Base-by-base conservation (phyloP, 2,797 vertebrate species). In the Zenarchopterus dispar region DNA sequence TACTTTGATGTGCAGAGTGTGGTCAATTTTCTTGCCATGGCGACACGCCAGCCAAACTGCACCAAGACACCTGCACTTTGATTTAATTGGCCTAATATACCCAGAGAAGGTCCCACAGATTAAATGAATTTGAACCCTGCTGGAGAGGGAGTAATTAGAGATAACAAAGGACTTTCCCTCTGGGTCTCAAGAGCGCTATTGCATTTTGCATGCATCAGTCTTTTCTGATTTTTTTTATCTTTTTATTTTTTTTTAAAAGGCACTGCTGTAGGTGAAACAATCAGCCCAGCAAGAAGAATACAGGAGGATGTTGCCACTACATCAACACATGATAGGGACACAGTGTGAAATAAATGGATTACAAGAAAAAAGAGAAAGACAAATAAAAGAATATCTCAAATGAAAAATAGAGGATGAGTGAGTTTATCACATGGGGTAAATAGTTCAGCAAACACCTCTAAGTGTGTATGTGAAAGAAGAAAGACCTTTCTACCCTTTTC, bases 141-240 rank as follows among this genome's bases (percentile, higher is more conserved):
- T 71, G 88, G 70, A 81, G 80, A 63, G 81, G 83, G 86, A 81
- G 86, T 92, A 92, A 94, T 95, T 95, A 94, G 76, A 90, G 87
- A 82, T 93, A 94, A 93, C 92, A 85, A 91, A 89, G 84, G 89
- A 73, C 76, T 84, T 78, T 91, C 86, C 84, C 78, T 70, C 53
- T 51, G 72, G 71, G 53, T 91, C 91, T 88, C 89, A 4, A 26
- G 89, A 79, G 89, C 68, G 73, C 56, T 51, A 56, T 47, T 55
- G 64, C 54, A 46, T 83, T 84, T 86, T 82, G 81, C 84, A 64
- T 88, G 91, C 77, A 86, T 95, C 91, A 94, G 91, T 85, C 84
- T 68, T 91, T 88, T 87, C 59, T 57, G 60, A 74, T 81, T 56
- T 28, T 70, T 62, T 77, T 77, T 0, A 74, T 81, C 58, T 28